Evolutionary conservation across 2,888 invertebrate species (phyloP).

Genomic region (Tenthredo amoena): DNA sequence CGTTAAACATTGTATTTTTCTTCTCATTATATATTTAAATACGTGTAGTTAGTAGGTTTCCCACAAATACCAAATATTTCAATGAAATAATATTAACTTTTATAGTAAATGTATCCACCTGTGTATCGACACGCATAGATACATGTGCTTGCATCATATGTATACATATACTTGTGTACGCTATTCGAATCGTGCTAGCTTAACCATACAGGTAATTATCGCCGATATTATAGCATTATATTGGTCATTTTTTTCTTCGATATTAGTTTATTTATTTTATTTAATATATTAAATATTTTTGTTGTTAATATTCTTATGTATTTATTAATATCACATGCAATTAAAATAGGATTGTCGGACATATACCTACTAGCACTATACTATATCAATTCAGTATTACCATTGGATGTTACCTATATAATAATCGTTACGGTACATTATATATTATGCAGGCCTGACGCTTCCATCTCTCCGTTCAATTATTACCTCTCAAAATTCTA

Average conservation of each 20-base stretch:
- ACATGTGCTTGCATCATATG: not conserved
- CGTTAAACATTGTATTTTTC: slow-evolving; percentile 33
- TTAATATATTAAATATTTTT: slow-evolving; percentile 63
- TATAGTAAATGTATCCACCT: slow-evolving; percentile 16
- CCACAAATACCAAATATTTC: slow-evolving; percentile 17
- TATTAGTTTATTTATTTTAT: slow-evolving; percentile 52
- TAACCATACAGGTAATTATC: slow-evolving; percentile 45
- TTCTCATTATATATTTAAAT: not conserved
- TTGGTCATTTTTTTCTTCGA: slow-evolving; percentile 64
- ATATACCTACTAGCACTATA: slow-evolving; percentile 67
- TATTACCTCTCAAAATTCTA: slow-evolving; percentile 7
- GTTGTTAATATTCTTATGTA: slow-evolving; percentile 63
- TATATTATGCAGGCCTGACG: slow-evolving; percentile 52
- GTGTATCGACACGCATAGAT: not conserved
- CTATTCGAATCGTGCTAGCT: slow-evolving; percentile 60
- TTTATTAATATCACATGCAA: slow-evolving; percentile 74
- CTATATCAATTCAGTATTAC: slow-evolving; percentile 62
- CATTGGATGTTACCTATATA: slow-evolving; percentile 55
- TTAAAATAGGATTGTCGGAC: slow-evolving; percentile 77
- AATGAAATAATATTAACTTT: slow-evolving; percentile 20
- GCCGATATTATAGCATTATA: slow-evolving; percentile 57
- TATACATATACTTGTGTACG: not conserved
- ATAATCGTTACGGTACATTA: slow-evolving; percentile 51
- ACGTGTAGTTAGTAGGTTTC: slow-evolving; percentile 24
- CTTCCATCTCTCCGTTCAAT: slow-evolving; percentile 49